Evolutionary conservation across 2,888 invertebrate species (phyloP).

Genomic region (Pherbina coryleti): DNA sequence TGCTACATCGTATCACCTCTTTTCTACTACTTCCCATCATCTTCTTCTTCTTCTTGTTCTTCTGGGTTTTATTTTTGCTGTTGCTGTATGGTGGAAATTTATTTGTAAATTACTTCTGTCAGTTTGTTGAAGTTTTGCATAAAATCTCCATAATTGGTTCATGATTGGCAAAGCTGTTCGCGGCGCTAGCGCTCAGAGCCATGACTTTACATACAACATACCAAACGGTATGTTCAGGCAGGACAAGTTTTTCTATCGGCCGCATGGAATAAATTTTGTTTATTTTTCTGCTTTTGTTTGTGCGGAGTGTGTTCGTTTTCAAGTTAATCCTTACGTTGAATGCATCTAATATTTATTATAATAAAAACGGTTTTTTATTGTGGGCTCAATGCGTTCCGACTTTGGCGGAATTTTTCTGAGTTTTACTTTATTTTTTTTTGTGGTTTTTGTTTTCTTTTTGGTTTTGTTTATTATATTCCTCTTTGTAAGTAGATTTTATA

Average conservation of each 20-base stretch:
- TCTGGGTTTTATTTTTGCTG: background rate
- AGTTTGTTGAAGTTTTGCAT: conserved; percentile 46
- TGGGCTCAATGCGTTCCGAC: background rate
- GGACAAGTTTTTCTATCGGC: conserved; percentile 23
- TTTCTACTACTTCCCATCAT: background rate
- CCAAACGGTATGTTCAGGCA: background rate
- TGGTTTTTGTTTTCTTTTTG: background rate
- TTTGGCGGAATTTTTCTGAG: conserved; percentile 6
- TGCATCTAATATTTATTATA: conserved; percentile 22
- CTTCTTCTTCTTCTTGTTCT: background rate
- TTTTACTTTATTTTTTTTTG: background rate
- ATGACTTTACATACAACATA: background rate
- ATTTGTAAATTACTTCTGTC: conserved; percentile 40
- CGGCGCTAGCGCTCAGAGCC: background rate
- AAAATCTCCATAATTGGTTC: conserved; percentile 59
- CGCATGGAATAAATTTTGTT: conserved; percentile 24
- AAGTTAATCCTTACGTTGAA: conserved; percentile 29
- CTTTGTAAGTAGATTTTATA: background rate
- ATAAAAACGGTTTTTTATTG: conserved; percentile 22
- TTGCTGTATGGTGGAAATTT: conserved; percentile 21
- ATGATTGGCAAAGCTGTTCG: conserved; percentile 49
- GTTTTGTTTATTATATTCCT: background rate
- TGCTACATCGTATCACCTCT: background rate
- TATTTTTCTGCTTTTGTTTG: conserved; percentile 1
- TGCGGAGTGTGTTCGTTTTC: background rate